These are phyloP conservation scores for Ursus arctos DNA, from an alignment of 2,113 vertebrate genomes.

Conservation along the genomic window DNA sequence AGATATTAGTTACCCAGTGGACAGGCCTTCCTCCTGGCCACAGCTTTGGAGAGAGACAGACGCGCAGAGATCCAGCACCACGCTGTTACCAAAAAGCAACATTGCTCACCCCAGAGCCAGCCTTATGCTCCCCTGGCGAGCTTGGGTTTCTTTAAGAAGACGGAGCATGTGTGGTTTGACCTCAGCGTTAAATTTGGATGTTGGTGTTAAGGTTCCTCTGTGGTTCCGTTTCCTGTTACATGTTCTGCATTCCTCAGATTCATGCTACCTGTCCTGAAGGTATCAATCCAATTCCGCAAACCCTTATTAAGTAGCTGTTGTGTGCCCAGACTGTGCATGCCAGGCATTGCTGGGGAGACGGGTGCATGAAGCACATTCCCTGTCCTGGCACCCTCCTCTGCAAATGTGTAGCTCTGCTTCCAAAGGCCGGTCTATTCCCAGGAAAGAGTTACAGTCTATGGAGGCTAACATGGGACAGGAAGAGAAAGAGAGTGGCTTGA, in stretches of 20 bases:
- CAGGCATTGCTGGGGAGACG: not conserved
- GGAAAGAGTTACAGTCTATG: not conserved
- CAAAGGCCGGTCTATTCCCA: not conserved
- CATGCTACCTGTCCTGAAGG: not conserved
- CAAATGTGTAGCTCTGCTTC: not conserved
- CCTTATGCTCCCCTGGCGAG: not conserved
- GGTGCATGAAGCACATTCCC: not conserved
- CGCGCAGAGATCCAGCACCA: not conserved
- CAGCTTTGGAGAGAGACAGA: not conserved
- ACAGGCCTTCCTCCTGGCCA: not conserved
- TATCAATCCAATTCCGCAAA: not conserved
- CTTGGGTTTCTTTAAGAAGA: not conserved
- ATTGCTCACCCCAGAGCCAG: not conserved
- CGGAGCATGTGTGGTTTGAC: not conserved
- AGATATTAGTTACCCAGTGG: not conserved
- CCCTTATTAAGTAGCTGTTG: not conserved
- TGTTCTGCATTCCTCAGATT: not conserved
- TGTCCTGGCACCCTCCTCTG: not conserved
- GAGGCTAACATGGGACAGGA: not conserved
- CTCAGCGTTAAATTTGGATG: not conserved
- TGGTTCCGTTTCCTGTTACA: not conserved
- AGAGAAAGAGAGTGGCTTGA: not conserved
- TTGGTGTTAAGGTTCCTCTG: not conserved
- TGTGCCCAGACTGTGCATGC: not conserved
- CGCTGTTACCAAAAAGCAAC: not conserved